Evolutionary conservation across 2,888 invertebrate genomes (phyloP).

Genomic region (Caenorhabditis virilis): DNA sequence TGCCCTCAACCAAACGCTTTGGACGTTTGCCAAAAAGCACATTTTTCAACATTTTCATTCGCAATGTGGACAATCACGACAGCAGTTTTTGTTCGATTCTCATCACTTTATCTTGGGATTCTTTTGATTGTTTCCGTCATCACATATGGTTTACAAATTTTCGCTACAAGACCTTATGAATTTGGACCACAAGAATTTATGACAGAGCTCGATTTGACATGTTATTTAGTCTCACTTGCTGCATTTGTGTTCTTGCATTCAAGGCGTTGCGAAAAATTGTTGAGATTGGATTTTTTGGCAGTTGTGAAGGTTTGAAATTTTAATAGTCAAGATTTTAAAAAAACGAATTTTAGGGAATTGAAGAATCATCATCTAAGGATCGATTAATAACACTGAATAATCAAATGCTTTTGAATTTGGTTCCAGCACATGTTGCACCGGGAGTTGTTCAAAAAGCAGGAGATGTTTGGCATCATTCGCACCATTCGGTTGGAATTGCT

Average conservation of each 20-base stretch:
- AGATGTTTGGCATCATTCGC: constrained; percentile 48
- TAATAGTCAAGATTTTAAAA: no score
- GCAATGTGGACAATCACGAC: constrained; percentile 65
- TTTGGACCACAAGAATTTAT: constrained; percentile 51
- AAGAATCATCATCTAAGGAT: constrained; percentile 43
- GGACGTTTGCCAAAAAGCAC: constrained; percentile 45
- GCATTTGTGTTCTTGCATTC: constrained; percentile 55
- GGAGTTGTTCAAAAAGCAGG: constrained; percentile 42
- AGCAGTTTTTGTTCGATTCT: constrained; percentile 56
- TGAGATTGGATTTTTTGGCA: constrained; percentile 63
- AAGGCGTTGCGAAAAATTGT: constrained; percentile 57
- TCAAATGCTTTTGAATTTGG: constrained; percentile 59
- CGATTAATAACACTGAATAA: constrained; percentile 47
- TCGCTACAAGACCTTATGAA: constrained; percentile 53
- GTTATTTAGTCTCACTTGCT: constrained; percentile 51
- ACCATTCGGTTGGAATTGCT: constrained; percentile 53
- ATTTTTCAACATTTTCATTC: constrained; percentile 62
- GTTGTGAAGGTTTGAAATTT: no score
- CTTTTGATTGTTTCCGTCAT: constrained; percentile 32
- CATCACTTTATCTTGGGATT: constrained; percentile 35
- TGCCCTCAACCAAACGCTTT: constrained; percentile 48
- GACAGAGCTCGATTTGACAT: constrained; percentile 57
- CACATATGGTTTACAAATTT: constrained; percentile 60
- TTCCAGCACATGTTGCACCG: constrained; percentile 63
- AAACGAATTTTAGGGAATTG: no score